These are phyloP conservation scores for Listrodromus nycthemerus DNA, from an alignment of 2,888 invertebrate species.

Conservation along the genomic window DNA sequence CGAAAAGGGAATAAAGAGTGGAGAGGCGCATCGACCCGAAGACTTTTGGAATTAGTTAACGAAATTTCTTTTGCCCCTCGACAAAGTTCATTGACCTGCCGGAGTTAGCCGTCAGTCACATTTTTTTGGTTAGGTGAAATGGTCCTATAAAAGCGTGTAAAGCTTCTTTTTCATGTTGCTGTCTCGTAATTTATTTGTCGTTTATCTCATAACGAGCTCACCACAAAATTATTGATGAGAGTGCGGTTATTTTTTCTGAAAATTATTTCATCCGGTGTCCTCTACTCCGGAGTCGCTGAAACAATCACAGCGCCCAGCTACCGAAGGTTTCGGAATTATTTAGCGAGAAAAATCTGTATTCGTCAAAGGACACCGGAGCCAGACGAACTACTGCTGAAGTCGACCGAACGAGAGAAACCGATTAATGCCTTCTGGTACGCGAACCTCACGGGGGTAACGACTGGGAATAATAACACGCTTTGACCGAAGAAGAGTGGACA, in stretches of 20 bases:
- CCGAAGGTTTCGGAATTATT: conserved; percentile 41
- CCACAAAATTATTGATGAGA: background rate
- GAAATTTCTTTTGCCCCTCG: background rate
- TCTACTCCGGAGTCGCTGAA: background rate
- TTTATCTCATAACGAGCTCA: background rate
- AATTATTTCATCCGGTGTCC: background rate
- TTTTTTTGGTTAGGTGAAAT: background rate
- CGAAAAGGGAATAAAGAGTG: conserved; percentile 13
- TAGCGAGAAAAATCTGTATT: conserved; percentile 18
- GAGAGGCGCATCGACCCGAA: background rate
- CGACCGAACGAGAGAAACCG: conserved; percentile 19
- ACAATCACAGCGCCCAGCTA: background rate
- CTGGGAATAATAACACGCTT: conserved; percentile 50
- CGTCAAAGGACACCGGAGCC: conserved; percentile 34
- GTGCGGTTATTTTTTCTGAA: background rate
- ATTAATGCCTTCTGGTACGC: conserved; percentile 30
- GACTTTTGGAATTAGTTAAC: background rate
- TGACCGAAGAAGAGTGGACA: conserved; percentile 5
- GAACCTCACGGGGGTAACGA: conserved; percentile 29
- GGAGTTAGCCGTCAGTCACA: background rate
- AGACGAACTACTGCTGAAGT: conserved; percentile 14
- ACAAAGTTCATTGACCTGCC: background rate
- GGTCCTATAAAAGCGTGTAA: background rate
- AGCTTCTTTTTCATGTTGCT: background rate
- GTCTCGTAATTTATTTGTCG: background rate